These are phyloP conservation scores for Taenioides sp. DNA, from an alignment of 2,797 vertebrate species.

Conservation along the genomic window DNA sequence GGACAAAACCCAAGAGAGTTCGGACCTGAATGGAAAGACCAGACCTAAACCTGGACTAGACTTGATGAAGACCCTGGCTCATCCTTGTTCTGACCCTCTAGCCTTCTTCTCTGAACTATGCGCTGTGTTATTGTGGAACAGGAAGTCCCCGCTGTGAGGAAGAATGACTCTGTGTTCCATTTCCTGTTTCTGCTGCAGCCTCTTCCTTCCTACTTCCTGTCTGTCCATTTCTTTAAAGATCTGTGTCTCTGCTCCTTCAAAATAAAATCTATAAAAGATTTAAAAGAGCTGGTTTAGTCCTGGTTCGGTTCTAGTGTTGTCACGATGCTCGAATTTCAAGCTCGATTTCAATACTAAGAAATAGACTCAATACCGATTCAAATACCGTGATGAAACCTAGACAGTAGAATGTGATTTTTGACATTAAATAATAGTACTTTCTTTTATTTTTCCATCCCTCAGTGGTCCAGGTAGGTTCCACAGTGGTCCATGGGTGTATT, in stretches of 20 bases:
- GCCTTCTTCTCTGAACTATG: slow-evolving; percentile 7
- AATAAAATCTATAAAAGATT: too few species aligned
- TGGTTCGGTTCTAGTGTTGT: not conserved
- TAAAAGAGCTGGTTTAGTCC: not conserved
- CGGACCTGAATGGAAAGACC: not conserved
- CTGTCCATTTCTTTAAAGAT: not conserved
- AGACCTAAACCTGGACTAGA: not conserved
- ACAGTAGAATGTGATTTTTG: too few species aligned
- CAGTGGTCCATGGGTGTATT: too few species aligned
- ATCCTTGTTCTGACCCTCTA: slow-evolving; percentile 6
- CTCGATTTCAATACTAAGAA: too few species aligned
- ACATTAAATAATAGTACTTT: too few species aligned
- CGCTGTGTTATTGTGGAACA: slow-evolving; percentile 34
- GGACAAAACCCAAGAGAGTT: not conserved
- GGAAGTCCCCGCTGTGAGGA: slow-evolving; percentile 39
- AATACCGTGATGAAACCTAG: too few species aligned
- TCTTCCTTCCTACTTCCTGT: slow-evolving; percentile 32
- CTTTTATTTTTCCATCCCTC: too few species aligned
- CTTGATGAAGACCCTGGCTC: not conserved
- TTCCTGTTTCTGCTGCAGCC: slow-evolving; percentile 37
- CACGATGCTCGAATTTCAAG: too few species aligned
- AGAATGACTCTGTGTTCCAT: slow-evolving; percentile 43
- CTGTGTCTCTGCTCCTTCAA: not conserved
- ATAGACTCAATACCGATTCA: too few species aligned
- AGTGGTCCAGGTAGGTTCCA: too few species aligned